Evolutionary conservation across 2,888 invertebrate species (phyloP).

Genomic region (Sisyra terminalis): DNA sequence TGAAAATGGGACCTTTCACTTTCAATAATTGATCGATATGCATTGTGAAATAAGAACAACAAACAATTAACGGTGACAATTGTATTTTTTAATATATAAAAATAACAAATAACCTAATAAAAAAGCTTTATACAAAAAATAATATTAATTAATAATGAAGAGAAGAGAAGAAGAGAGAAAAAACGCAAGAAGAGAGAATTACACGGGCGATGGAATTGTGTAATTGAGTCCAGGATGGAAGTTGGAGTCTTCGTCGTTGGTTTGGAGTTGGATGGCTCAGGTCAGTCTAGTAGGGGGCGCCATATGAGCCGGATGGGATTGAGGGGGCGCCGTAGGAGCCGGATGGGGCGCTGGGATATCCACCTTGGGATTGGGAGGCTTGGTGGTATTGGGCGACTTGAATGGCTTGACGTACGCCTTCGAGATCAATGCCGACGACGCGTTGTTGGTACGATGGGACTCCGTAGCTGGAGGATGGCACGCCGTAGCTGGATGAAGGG

Average conservation of each 20-base stretch:
- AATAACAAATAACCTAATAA: conserved; percentile 26
- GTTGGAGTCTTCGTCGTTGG: conserved; percentile 18
- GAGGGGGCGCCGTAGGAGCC: conserved; percentile 33
- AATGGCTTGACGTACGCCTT: conserved; percentile 72
- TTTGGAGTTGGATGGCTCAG: conserved; percentile 15
- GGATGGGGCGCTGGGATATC: conserved; percentile 30
- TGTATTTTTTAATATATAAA: conserved; percentile 28
- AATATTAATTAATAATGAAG: conserved; percentile 14
- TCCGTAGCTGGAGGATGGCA: conserved; percentile 49
- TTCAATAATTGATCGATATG: no score
- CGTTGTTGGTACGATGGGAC: conserved; percentile 38
- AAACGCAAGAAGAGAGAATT: not conserved
- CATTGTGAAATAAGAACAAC: conserved; percentile 1
- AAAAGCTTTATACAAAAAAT: conserved; percentile 32
- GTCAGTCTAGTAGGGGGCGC: conserved; percentile 33
- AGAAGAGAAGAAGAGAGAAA: not conserved
- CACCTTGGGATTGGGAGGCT: conserved; percentile 21
- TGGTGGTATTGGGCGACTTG: conserved; percentile 38
- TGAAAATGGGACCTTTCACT: no score
- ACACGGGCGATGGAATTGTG: conserved; percentile 15
- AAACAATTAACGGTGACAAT: conserved; percentile 28
- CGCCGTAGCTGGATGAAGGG: conserved; percentile 48
- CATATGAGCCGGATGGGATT: conserved; percentile 50
- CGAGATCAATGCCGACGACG: conserved; percentile 72
- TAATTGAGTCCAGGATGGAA: conserved; percentile 15